These are phyloP conservation scores for Tiliqua scincoides DNA, from an alignment of 2,113 vertebrate genomes.

Conservation along the genomic window DNA sequence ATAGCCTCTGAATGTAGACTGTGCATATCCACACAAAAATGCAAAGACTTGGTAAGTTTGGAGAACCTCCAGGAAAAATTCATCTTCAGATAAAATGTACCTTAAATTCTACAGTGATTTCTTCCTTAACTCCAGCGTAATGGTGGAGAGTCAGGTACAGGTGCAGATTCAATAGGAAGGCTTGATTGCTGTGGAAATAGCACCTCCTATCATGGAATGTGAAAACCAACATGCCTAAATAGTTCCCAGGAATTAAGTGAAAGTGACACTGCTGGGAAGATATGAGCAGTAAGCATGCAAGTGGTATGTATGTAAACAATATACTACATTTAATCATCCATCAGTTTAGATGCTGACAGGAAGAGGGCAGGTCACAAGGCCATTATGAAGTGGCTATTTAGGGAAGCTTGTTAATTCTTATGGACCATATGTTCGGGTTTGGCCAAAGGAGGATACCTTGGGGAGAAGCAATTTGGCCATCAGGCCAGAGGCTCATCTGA, in stretches of 20 bases:
- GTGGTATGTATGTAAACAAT: constrained; percentile 3
- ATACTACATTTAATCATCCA: constrained; percentile 11
- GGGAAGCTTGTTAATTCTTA: constrained; percentile 50
- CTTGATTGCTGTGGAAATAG: not conserved
- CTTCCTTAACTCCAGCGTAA: not conserved
- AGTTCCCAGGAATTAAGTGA: not conserved
- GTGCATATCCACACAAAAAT: not conserved
- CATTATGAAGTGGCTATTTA: constrained; percentile 56
- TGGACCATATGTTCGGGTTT: constrained; percentile 33
- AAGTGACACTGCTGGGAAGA: not conserved
- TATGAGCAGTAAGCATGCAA: not conserved
- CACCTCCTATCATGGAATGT: not conserved
- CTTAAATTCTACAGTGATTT: not conserved
- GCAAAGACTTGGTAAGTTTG: not conserved
- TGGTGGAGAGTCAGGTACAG: not conserved
- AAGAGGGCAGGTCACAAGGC: not conserved
- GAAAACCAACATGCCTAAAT: not conserved
- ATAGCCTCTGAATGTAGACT: no score
- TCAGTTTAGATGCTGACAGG: not conserved
- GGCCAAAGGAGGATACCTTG: constrained; percentile 52
- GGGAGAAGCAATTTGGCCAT: constrained; percentile 83
- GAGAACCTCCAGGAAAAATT: not conserved
- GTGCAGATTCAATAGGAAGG: not conserved
- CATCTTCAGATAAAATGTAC: not conserved
- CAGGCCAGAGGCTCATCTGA: constrained; percentile 78